phyloP scores from a whole-genome alignment of 2,888 invertebrate species.

The Poecilobothrus nobilitatus region DNA sequence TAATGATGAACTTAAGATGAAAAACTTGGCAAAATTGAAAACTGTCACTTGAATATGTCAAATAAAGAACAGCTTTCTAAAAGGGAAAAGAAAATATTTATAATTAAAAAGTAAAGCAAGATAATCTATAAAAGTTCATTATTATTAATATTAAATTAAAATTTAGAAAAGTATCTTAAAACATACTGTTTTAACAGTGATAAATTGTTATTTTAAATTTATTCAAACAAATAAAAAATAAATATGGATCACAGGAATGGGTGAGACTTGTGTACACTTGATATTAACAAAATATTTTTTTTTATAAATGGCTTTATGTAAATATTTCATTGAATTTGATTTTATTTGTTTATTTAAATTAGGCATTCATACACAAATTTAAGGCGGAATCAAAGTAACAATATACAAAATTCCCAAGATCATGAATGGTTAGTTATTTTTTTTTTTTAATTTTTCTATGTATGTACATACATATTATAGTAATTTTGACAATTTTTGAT shows the following conservation, averaged over 20 bases:
- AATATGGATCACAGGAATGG: conserved; percentile 1
- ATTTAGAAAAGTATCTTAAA: no score
- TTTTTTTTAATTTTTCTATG: neutral
- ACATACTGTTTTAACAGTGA: no score
- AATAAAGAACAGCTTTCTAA: neutral
- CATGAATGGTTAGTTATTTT: neutral
- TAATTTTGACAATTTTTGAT: no score
- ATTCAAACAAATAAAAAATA: neutral
- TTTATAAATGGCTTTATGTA: no score
- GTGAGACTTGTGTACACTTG: conserved; percentile 1
- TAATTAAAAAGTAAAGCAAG: neutral
- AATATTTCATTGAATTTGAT: neutral
- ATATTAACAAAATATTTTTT: neutral
- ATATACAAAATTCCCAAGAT: neutral
- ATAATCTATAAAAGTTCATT: no score
- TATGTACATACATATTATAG: neutral
- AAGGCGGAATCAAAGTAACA: neutral
- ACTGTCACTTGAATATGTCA: neutral
- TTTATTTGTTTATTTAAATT: no score
- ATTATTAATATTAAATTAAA: no score
- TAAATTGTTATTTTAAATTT: neutral
- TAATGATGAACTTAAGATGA: no score
- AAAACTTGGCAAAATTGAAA: neutral
- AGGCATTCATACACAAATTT: neutral
- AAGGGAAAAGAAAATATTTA: neutral